phyloP scores from a whole-genome alignment of 2,113 vertebrate genomes.

The Orcinus orca region DNA sequence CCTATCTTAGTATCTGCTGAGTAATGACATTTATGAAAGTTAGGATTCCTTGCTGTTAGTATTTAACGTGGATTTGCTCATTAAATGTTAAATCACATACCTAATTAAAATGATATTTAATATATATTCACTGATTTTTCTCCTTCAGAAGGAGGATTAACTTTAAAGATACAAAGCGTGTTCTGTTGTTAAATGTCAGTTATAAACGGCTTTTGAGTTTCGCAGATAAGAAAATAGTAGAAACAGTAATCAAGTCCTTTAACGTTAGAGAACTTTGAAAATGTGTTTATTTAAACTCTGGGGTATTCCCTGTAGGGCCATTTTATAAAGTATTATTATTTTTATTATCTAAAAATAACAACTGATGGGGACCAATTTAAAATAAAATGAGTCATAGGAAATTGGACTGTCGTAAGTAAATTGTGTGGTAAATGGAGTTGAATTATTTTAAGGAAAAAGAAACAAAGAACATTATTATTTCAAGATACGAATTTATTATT shows the following conservation, averaged over 20 bases:
- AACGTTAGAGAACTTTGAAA: neutral
- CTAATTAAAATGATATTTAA: constrained; percentile 59
- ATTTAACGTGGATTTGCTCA: constrained; percentile 41
- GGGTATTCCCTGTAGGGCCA: neutral
- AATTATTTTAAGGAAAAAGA: constrained; percentile 41
- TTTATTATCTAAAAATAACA: neutral
- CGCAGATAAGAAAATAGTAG: constrained; percentile 21
- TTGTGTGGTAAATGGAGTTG: neutral
- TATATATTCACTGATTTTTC: neutral
- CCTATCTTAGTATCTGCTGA: neutral
- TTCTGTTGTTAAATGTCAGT: constrained; percentile 29
- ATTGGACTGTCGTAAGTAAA: neutral
- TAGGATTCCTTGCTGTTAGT: constrained; percentile 46
- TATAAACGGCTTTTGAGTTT: constrained; percentile 29
- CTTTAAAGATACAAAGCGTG: neutral
- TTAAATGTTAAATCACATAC: constrained; percentile 53
- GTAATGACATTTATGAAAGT: constrained; percentile 48
- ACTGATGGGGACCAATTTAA: neutral
- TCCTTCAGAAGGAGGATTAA: constrained; percentile 29
- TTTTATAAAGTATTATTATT: neutral
- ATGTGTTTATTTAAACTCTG: neutral
- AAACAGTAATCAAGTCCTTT: neutral
- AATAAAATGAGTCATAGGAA: neutral
- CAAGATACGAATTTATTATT: neutral
- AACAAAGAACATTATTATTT: neutral